Evolutionary conservation across 2,797 vertebrate species (phyloP).

Genomic region (Tapera naevia): DNA sequence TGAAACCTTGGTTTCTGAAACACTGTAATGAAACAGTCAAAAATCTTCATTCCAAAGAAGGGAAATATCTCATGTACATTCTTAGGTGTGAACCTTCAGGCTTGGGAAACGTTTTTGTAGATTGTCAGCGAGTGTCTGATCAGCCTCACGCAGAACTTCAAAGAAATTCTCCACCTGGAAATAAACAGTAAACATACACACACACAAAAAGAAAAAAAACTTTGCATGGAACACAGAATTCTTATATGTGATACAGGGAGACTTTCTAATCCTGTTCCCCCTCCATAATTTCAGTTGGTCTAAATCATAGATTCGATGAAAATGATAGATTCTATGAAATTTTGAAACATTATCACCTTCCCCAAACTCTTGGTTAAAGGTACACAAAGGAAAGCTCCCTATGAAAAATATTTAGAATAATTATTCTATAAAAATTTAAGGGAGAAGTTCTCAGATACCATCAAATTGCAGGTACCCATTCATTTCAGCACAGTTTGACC

Average conservation of each 20-base stretch:
- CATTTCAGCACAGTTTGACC: not conserved
- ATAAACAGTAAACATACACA: conserved; percentile 5
- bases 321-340: no score
- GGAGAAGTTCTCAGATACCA: not conserved
- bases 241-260: not conserved
- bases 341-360: not conserved
- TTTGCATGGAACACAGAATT: not conserved
- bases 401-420: not conserved
- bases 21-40: not conserved
- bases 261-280: not conserved
- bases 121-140: conserved; percentile 82
- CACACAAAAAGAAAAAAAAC: not conserved
- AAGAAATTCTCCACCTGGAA: conserved; percentile 87
- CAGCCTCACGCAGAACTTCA: conserved; percentile 80
- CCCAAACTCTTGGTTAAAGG: not conserved
- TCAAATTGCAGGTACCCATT: not conserved
- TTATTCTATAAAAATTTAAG: not conserved
- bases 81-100: conserved; percentile 62
- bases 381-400: not conserved
- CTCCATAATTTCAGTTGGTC: not conserved
- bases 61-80: not conserved
- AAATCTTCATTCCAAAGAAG: conserved; percentile 38
- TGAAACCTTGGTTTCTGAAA: conserved; percentile 25
- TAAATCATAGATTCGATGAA: no score
- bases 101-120: conserved; percentile 78